A percentile compares a stretch with the other conserved stretches of the same genome.
Evolutionary conservation across 2,888 invertebrate genomes (phyloP).

Genomic region (Cephus spinipes): DNA sequence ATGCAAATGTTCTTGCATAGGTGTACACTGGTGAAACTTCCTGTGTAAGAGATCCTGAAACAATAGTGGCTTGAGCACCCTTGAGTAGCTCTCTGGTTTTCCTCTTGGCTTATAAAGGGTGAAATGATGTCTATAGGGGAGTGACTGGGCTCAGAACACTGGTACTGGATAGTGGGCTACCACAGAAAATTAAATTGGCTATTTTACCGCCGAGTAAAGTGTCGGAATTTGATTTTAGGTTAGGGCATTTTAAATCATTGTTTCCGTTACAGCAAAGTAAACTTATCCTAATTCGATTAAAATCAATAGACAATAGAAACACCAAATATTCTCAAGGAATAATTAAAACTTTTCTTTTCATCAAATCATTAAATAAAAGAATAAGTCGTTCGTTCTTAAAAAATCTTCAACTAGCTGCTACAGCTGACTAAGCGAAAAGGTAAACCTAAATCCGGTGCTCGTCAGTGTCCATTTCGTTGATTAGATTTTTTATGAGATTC

Average conservation of each 20-base stretch:
- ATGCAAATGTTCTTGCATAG: background rate
- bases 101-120: background rate
- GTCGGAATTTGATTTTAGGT: background rate
- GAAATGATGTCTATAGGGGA: background rate
- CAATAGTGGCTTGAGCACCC: background rate
- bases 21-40: background rate
- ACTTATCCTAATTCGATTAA: background rate
- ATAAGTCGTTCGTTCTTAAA: background rate
- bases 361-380: background rate
- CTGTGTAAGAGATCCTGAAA: background rate
- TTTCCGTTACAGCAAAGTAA: background rate
- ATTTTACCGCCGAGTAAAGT: background rate
- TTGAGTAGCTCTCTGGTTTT: background rate
- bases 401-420: background rate
- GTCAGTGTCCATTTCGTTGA: background rate
- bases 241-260: background rate
- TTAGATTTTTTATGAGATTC: background rate
- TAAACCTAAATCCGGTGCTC: background rate
- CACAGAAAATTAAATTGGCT: background rate
- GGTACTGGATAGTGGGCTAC: background rate
- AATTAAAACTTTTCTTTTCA: background rate
- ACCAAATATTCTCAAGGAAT: background rate
- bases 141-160: background rate
- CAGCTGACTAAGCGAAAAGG: background rate
- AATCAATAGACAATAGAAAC: background rate